Evolutionary conservation across 92 coral and sea anemone genomes (phyloP).

Genomic region (Porites divaricata): DNA sequence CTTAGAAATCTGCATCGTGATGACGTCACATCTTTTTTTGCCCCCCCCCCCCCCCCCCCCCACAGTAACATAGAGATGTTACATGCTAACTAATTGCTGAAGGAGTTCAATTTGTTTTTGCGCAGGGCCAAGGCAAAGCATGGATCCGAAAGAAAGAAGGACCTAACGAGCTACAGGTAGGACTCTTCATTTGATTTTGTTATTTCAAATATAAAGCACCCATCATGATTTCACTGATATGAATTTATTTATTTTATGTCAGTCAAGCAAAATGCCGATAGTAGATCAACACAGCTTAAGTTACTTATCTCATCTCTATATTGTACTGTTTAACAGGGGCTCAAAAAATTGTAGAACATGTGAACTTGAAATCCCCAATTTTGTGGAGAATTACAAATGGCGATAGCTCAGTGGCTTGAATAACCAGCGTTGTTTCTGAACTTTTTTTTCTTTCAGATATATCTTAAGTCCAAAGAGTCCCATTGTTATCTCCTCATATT

Average conservation of each 20-base stretch:
- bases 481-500: too few relatives aligned
- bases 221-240: neutral
- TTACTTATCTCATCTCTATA: neutral
- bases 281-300: neutral
- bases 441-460: too few relatives aligned
- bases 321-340: neutral
- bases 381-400: neutral
- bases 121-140: conserved; percentile 98
- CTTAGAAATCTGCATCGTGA: too few relatives aligned
- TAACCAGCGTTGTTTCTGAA: too few relatives aligned
- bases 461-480: too few relatives aligned
- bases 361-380: neutral
- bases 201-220: too few relatives aligned
- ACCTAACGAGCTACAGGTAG: conserved; percentile 87
- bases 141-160: conserved; percentile 96
- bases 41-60: too few relatives aligned
- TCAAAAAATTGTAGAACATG: neutral
- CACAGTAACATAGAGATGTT: too few relatives aligned
- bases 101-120: neutral
- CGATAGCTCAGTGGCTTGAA: too few relatives aligned
- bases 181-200: neutral
- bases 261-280: neutral
- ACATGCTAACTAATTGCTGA: neutral
- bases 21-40: too few relatives aligned
- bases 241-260: neutral